A percentile compares a stretch with the other conserved stretches of the same genome.
These are phyloP conservation scores for Chrysochloris asiatica DNA, from an alignment of 2,113 vertebrate species.

Conservation along the genomic window DNA sequence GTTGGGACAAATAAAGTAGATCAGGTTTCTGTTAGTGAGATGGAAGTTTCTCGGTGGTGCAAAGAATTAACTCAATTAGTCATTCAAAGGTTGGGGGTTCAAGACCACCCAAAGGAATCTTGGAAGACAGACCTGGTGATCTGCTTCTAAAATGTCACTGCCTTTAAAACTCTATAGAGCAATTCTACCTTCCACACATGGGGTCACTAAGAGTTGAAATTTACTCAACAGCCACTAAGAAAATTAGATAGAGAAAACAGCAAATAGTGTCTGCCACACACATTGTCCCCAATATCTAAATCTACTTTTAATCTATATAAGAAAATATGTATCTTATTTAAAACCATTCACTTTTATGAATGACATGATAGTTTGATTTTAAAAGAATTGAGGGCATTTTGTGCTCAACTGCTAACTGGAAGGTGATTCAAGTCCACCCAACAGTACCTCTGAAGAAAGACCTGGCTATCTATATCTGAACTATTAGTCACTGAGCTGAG, in stretches of 20 bases:
- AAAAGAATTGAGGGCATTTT: background rate
- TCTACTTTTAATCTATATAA: background rate
- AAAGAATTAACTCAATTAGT: background rate
- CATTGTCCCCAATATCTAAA: background rate
- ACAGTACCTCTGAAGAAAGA: background rate
- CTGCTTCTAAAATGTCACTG: background rate
- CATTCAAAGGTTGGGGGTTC: background rate
- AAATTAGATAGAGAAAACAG: background rate
- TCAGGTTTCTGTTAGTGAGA: background rate
- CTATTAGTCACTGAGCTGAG: background rate
- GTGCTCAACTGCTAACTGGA: background rate
- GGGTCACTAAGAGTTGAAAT: background rate
- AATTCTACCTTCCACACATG: background rate
- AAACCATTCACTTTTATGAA: background rate
- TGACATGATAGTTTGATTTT: background rate
- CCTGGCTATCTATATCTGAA: background rate
- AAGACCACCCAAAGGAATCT: background rate
- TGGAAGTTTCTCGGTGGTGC: background rate
- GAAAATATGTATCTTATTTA: slow-evolving; percentile 15
- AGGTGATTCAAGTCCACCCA: background rate
- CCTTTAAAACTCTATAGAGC: background rate
- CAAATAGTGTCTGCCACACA: background rate
- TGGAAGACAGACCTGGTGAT: background rate
- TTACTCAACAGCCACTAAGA: background rate
- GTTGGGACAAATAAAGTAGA: background rate